phyloP scores from a whole-genome alignment of 2,797 vertebrate species.

The Onychomys leucogaster region DNA sequence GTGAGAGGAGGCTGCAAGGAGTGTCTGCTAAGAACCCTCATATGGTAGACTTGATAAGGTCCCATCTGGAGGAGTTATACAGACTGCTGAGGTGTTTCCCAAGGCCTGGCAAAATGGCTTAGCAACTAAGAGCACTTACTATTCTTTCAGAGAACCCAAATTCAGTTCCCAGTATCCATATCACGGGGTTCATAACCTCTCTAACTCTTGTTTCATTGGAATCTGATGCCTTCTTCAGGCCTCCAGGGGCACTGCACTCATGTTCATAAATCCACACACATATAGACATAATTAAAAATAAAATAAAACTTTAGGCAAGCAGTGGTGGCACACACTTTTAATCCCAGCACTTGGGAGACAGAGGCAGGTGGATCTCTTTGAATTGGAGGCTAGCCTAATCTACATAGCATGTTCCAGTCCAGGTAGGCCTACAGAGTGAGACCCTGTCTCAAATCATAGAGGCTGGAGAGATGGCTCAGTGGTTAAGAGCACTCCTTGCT shows the following conservation, averaged over 20 bases:
- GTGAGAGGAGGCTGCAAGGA: background rate
- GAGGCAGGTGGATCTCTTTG: background rate
- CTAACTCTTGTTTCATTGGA: background rate
- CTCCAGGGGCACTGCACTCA: background rate
- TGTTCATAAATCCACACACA: background rate
- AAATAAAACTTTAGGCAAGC: background rate
- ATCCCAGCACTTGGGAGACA: background rate
- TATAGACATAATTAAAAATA: background rate
- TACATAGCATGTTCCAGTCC: too few relatives aligned
- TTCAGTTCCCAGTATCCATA: background rate
- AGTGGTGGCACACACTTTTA: background rate
- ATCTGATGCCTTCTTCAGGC: background rate
- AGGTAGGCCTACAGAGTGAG: background rate
- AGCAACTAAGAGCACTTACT: background rate
- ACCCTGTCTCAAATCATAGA: background rate
- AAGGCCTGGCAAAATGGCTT: background rate
- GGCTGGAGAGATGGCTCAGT: background rate
- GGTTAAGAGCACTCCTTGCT: background rate
- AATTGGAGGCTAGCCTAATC: background rate
- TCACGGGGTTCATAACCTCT: background rate
- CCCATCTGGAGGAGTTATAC: background rate
- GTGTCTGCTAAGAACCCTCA: background rate
- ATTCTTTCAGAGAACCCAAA: too few relatives aligned
- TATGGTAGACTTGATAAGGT: background rate
- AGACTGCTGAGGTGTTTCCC: background rate